Conservation (phyloP, 2,888 invertebrate species). For the Drosophila falleni region DNA sequence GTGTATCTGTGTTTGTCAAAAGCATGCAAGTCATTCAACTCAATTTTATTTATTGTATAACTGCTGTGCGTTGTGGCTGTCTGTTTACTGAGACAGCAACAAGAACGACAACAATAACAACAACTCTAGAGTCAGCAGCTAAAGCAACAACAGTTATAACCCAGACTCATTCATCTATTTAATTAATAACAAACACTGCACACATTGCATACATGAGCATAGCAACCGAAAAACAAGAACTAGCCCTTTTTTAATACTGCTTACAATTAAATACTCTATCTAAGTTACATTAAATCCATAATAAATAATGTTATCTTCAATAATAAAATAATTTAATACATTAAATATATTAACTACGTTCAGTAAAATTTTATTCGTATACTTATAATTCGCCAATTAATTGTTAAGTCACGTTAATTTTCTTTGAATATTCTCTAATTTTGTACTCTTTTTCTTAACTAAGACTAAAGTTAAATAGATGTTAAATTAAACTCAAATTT, state of each 20-base stretch:
- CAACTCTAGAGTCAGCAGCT: constrained; percentile 16
- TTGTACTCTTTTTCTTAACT: too few relatives aligned
- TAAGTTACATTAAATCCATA: background rate
- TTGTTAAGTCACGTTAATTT: too few relatives aligned
- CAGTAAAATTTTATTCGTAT: too few relatives aligned
- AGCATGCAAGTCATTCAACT: constrained; percentile 72
- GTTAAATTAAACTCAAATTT: too few relatives aligned
- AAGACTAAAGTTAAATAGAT: too few relatives aligned
- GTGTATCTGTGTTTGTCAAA: constrained; percentile 54
- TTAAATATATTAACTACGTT: too few relatives aligned
- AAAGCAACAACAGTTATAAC: constrained; percentile 25
- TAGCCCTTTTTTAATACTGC: background rate
- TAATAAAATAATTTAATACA: too few relatives aligned
- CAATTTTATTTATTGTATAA: constrained; percentile 69
- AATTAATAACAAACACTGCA: constrained; percentile 69
- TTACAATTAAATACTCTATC: constrained; percentile 15
- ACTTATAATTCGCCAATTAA: too few relatives aligned
- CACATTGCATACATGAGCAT: constrained; percentile 23
- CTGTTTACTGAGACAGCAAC: constrained; percentile 42
- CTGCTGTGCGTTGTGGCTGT: constrained; percentile 47
- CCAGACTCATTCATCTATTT: constrained; percentile 67
- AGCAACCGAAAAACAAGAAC: constrained; percentile 20
- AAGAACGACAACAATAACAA: constrained; percentile 9
- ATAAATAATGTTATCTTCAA: too few relatives aligned
- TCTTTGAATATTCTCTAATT: too few relatives aligned